A percentile compares a stretch with the other conserved stretches of the same genome.
These are phyloP conservation scores for Thermophis baileyi DNA, from an alignment of 2,113 vertebrate species.

Conservation along the genomic window DNA sequence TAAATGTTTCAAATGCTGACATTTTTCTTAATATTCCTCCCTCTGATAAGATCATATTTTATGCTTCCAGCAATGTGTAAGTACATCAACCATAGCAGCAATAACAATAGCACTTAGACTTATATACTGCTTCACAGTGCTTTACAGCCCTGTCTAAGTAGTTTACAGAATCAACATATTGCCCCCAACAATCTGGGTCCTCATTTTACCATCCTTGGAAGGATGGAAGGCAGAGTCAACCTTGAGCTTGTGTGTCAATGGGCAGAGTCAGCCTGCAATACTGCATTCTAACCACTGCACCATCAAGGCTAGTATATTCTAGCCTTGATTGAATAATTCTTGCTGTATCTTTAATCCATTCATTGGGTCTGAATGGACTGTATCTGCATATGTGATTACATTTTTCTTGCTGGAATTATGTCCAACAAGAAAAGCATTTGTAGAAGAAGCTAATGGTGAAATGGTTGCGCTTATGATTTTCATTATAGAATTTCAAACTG, in stretches of 20 bases:
- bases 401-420: not conserved
- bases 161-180: not conserved
- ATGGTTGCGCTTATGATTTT: not conserved
- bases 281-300: not conserved
- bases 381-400: not conserved
- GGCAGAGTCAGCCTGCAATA: not conserved
- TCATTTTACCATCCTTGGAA: not conserved
- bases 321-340: not conserved
- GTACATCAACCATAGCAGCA: not conserved
- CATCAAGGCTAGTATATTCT: not conserved
- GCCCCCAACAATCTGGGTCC: not conserved
- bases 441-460: not conserved
- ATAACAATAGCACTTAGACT: not conserved
- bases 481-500: not conserved
- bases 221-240: not conserved
- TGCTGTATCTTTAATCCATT: not conserved
- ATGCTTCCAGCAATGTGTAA: not conserved
- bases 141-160: not conserved
- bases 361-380: not conserved
- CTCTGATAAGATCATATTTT: not conserved
- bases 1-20: not conserved
- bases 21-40: not conserved
- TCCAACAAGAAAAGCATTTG: not conserved
- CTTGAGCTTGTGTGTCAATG: not conserved
- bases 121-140: not conserved